Base-by-base conservation (phyloP, 2,888 invertebrate species). In the Drosophila demipolita region DNA sequence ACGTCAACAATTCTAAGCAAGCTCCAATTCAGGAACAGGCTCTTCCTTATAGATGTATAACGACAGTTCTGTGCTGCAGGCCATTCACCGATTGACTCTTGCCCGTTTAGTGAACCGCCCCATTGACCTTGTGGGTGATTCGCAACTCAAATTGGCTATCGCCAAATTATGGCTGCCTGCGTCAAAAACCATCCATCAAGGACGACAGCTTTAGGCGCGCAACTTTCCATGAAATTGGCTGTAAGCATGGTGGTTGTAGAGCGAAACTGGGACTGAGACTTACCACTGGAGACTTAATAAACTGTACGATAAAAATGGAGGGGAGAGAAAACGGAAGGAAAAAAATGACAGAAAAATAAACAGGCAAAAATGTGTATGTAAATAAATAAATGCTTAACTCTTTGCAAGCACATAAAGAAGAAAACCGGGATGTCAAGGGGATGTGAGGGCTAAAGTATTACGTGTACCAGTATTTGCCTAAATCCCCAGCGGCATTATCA, bases 311-410 rank as follows among this genome's bases (percentile, higher is more conserved):
- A 29, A 52, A 29, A 75, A 29, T 32, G 29, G 45, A 26, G 75
- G 61, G 11, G 20, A 38, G 60, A 40, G 20, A 50, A 52, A 33
- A 62, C 23, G 26, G 42, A 68, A 9, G 12, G 20, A 32, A 26
- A 4, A 35, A 72, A 69, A 60, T 57, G 79, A 74, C 76, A 70
- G 73, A 49, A 52, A 48, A 36, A 78, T 63, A 69, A 69, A 69
- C 57, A 66, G 53, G 53, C 58, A 59, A 63, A 75, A 80, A 74
- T 82, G 69, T 82, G 67, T 73, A 66, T 83, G 89, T 89, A 82
- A 87, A 84, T 89, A 89, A 89, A 89, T 80, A 89, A 87, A 84
- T 87, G 82, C 82, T 87, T 89, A 87, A 85, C 85, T 84, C 89
- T 75, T 89, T 79, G 59, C 73, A 79, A 87, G 82, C 82, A 77